phyloP scores from a whole-genome alignment of 2,797 vertebrate genomes.

The Hylomyscus alleni region DNA sequence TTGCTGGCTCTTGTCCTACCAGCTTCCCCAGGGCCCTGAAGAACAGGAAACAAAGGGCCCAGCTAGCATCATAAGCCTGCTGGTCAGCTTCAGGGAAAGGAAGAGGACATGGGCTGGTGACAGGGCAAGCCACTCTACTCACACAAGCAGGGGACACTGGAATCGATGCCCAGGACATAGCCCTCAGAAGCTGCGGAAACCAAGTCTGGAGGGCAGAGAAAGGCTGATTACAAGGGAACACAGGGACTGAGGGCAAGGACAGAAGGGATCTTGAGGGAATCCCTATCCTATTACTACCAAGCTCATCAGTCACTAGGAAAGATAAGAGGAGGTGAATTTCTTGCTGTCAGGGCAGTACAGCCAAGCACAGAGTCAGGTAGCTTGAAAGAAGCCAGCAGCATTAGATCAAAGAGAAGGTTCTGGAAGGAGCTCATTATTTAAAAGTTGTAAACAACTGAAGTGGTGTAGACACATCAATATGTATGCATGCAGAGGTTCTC shows the following conservation, averaged over 20 bases:
- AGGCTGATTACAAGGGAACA: background rate
- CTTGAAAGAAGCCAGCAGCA: background rate
- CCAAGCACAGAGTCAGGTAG: background rate
- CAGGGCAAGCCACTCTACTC: background rate
- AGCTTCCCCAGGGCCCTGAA: background rate
- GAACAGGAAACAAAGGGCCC: background rate
- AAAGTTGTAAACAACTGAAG: background rate
- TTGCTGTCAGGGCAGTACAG: background rate
- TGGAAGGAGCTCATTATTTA: background rate
- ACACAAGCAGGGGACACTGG: background rate
- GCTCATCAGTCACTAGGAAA: background rate
- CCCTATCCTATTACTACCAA: background rate
- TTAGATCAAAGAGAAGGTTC: background rate
- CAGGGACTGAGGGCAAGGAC: background rate
- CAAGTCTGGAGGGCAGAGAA: background rate
- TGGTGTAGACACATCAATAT: background rate
- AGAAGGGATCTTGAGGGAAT: too few species aligned
- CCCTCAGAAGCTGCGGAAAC: background rate
- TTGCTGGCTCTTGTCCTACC: background rate
- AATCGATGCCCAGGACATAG: background rate
- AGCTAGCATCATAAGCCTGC: background rate
- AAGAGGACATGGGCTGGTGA: background rate
- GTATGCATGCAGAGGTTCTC: too few species aligned
- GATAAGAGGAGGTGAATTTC: background rate
- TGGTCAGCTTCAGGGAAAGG: background rate